These are phyloP conservation scores for Idaea aversata DNA, from an alignment of 2,888 invertebrate genomes.

Conservation along the genomic window DNA sequence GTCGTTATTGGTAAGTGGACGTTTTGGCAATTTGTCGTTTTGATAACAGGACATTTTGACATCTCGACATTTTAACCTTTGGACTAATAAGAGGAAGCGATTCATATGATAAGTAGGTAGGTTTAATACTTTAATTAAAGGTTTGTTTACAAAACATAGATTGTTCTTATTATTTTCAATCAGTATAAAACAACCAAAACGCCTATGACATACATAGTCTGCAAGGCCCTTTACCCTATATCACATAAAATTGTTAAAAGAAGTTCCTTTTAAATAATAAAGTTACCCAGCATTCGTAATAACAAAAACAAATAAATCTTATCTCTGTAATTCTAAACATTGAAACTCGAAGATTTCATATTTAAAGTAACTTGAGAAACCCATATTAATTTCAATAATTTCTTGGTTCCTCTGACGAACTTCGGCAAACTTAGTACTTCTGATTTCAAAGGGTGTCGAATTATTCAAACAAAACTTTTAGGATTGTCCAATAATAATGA, in stretches of 20 bases:
- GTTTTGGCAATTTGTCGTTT: too few species aligned
- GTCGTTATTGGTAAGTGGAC: too few species aligned
- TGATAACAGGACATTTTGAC: too few species aligned
- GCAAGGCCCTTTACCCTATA: too few species aligned
- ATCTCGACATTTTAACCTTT: too few species aligned
- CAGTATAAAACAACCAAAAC: too few species aligned
- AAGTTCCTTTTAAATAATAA: not conserved
- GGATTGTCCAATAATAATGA: slow-evolving; percentile 17
- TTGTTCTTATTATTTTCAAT: too few species aligned
- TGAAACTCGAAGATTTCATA: slow-evolving; percentile 4
- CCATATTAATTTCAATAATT: slow-evolving; percentile 12
- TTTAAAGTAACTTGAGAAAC: slow-evolving; percentile 9
- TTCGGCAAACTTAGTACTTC: slow-evolving; percentile 11
- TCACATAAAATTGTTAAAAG: not conserved
- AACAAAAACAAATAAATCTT: slow-evolving; percentile 4
- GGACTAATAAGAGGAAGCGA: too few species aligned
- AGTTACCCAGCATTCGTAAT: not conserved
- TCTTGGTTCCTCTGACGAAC: slow-evolving; percentile 7
- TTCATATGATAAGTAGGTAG: too few species aligned
- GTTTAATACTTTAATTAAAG: too few species aligned
- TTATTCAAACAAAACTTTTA: slow-evolving; percentile 19
- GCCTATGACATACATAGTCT: too few species aligned
- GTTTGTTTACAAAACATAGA: too few species aligned
- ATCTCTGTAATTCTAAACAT: slow-evolving; percentile 1
- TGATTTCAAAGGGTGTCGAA: slow-evolving; percentile 20